These are phyloP conservation scores for Peromyscus aztecus DNA, from an alignment of 2,797 vertebrate genomes.

Conservation along the genomic window DNA sequence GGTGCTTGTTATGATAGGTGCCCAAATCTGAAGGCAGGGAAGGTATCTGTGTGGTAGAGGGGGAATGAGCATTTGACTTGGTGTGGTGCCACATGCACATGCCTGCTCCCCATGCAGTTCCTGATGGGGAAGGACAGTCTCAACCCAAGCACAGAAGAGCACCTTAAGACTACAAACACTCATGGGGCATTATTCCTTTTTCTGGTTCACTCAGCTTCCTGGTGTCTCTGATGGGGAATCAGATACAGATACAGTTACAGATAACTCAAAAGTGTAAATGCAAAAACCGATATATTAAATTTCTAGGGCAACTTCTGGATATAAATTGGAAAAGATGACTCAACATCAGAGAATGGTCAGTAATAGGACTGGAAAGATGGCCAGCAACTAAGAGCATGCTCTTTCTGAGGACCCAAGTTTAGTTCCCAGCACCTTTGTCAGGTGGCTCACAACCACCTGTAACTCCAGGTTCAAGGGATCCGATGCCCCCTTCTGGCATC, in stretches of 20 bases:
- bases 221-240: neutral
- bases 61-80: neutral
- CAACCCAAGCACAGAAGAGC: neutral
- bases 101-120: neutral
- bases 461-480: neutral
- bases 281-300: slow-evolving; percentile 17
- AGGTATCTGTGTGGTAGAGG: neutral
- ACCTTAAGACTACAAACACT: neutral
- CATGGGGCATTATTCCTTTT: neutral
- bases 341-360: neutral
- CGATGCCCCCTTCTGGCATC: neutral
- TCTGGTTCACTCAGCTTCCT: neutral
- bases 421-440: neutral
- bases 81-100: neutral
- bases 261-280: slow-evolving; percentile 8
- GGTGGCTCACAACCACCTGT: neutral
- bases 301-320: slow-evolving; percentile 8
- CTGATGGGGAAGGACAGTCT: neutral
- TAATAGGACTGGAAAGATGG: neutral
- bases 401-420: neutral
- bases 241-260: neutral
- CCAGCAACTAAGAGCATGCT: neutral
- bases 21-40: neutral
- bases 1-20: neutral
- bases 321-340: slow-evolving; percentile 40